Conservation (phyloP, 2,888 invertebrate genomes). For the Salticus scenicus region DNA sequence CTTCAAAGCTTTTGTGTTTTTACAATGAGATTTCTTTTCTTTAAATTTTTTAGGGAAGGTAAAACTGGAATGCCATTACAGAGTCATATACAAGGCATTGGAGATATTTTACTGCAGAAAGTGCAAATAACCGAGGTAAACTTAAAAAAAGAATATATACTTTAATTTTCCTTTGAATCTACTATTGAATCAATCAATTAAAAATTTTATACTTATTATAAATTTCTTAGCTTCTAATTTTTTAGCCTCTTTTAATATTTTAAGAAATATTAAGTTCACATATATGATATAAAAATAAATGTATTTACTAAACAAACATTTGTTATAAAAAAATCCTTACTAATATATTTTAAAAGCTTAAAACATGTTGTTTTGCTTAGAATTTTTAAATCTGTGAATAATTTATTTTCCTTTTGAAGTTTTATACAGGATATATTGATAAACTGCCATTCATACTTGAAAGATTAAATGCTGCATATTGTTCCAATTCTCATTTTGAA, state of each 20-base stretch:
- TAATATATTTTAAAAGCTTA: too few relatives aligned
- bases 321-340: too few relatives aligned
- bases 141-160: slow-evolving; percentile 24
- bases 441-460: slow-evolving; percentile 86
- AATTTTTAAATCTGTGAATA: too few relatives aligned
- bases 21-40: too few relatives aligned
- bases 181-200: neutral
- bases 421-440: slow-evolving; percentile 79
- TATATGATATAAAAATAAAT: too few relatives aligned
- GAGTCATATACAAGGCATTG: slow-evolving; percentile 80
- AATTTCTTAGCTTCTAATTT: too few relatives aligned
- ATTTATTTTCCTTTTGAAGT: too few relatives aligned
- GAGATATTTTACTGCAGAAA: slow-evolving; percentile 84
- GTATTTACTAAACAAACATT: too few relatives aligned
- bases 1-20: too few relatives aligned
- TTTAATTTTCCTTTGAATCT: neutral
- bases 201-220: neutral
- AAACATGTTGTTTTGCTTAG: too few relatives aligned
- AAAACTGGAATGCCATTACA: slow-evolving; percentile 60
- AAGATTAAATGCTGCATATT: slow-evolving; percentile 86
- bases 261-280: too few relatives aligned
- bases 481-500: slow-evolving; percentile 82
- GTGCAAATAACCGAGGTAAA: slow-evolving; percentile 80
- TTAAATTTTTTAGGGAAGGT: slow-evolving; percentile 68
- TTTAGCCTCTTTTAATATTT: too few relatives aligned